These are phyloP conservation scores for Naso thynnoides DNA, from an alignment of 2,797 vertebrate genomes.

Conservation along the genomic window DNA sequence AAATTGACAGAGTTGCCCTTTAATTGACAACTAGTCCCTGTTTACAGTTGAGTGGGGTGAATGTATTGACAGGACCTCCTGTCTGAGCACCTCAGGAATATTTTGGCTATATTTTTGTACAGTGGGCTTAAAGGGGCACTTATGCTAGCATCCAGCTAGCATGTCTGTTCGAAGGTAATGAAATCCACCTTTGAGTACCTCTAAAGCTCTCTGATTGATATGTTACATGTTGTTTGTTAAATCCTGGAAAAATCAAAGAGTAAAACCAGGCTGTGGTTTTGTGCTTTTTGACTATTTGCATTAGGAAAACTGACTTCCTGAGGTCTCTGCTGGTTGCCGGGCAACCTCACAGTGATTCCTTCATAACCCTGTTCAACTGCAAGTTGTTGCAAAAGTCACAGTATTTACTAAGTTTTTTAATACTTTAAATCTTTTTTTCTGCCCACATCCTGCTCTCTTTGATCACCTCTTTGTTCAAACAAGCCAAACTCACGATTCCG, in stretches of 20 bases:
- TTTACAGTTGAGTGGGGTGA: no score
- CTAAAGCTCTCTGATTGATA: constrained; percentile 8
- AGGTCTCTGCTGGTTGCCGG: constrained; percentile 4
- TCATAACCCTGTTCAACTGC: background rate
- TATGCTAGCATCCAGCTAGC: background rate
- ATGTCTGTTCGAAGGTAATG: background rate
- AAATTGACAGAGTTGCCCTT: no score
- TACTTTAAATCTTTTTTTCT: constrained; percentile 15
- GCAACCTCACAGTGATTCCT: constrained; percentile 20
- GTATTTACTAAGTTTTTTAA: no score
- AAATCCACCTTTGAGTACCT: constrained; percentile 13
- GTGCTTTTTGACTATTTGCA: background rate
- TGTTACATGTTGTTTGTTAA: background rate
- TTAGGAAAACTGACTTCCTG: background rate
- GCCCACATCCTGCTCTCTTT: background rate
- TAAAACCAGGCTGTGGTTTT: background rate
- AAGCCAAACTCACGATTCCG: background rate
- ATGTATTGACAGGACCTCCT: no score
- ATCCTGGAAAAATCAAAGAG: background rate
- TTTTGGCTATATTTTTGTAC: no score
- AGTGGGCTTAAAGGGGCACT: no score
- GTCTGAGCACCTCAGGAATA: no score
- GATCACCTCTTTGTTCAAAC: background rate
- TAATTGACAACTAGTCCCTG: no score
- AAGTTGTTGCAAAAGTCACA: background rate